Conservation (phyloP, 37 sponge, comb jelly and placozoan genomes). For the Diacarnus erythraeanus region DNA sequence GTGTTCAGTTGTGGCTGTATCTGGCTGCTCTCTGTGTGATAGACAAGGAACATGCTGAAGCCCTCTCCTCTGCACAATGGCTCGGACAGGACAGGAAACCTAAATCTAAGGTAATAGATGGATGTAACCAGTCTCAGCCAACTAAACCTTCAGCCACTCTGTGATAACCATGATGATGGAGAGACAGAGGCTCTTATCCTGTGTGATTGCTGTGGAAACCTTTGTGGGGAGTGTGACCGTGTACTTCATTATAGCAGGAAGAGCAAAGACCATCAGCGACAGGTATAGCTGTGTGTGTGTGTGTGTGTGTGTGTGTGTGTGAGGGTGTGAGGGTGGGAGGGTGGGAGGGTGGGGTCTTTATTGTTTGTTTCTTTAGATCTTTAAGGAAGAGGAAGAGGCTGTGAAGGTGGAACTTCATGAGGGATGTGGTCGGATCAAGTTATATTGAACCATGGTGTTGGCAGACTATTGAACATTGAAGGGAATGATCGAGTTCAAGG, state of each 20-base stretch:
- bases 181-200: constrained; percentile 87
- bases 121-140: too few species aligned
- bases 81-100: constrained; percentile 77
- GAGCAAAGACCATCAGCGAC: constrained; percentile 79
- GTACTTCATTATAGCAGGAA: constrained; percentile 83
- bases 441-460: constrained; percentile 96
- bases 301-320: too few species aligned
- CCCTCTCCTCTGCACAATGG: constrained; percentile 91
- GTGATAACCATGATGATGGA: constrained; percentile 99
- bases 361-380: too few species aligned
- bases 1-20: constrained; percentile 81
- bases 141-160: constrained; percentile 85
- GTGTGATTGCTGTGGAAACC: constrained; percentile 93
- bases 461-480: constrained; percentile 92
- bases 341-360: too few species aligned
- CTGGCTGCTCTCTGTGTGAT: constrained; percentile 96
- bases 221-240: constrained; percentile 97
- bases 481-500: constrained; percentile 95
- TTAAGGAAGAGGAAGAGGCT: constrained; percentile 98
- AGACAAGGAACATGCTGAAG: constrained; percentile 81
- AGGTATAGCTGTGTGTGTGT: constrained; percentile 44
- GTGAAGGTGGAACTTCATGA: constrained; percentile 95
- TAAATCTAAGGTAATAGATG: constrained; percentile 62
- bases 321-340: too few species aligned
- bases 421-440: constrained; percentile 95